A percentile compares a stretch with the other conserved stretches of the same genome.
These are phyloP conservation scores for Melanostigma gelatinosum DNA, from an alignment of 2,113 vertebrate genomes.

Conservation along the genomic window DNA sequence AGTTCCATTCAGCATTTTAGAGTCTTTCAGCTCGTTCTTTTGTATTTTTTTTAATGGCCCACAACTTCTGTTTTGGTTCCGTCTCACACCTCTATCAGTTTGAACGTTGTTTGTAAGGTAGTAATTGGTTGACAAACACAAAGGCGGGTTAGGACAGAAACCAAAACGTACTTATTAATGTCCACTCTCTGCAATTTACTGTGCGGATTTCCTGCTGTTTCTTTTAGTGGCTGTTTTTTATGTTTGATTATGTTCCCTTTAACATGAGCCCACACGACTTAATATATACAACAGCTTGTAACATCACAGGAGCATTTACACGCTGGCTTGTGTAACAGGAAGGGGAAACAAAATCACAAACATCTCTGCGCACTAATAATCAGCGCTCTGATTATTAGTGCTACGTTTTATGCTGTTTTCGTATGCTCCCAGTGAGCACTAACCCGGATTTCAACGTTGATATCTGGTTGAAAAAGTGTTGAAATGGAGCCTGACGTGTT, in stretches of 20 bases:
- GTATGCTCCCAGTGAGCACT: background rate
- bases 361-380: too few relatives aligned
- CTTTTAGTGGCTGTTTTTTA: background rate
- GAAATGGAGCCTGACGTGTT: too few relatives aligned
- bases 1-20: background rate
- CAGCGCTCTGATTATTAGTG: conserved; percentile 24
- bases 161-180: background rate
- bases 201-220: background rate
- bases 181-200: background rate
- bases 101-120: background rate
- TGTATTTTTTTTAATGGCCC: background rate
- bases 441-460: too few relatives aligned
- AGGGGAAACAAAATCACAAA: conserved; percentile 4
- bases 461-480: too few relatives aligned
- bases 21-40: background rate
- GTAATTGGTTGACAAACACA: background rate
- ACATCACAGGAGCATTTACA: background rate
- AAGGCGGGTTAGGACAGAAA: background rate
- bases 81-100: background rate
- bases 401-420: conserved; percentile 9
- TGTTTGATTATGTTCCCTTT: conserved; percentile 2
- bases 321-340: background rate
- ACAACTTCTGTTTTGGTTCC: background rate
- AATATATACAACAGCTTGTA: background rate
- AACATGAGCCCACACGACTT: background rate